These are phyloP conservation scores for Myotis yumanensis DNA, from an alignment of 2,113 vertebrate species.

Conservation along the genomic window DNA sequence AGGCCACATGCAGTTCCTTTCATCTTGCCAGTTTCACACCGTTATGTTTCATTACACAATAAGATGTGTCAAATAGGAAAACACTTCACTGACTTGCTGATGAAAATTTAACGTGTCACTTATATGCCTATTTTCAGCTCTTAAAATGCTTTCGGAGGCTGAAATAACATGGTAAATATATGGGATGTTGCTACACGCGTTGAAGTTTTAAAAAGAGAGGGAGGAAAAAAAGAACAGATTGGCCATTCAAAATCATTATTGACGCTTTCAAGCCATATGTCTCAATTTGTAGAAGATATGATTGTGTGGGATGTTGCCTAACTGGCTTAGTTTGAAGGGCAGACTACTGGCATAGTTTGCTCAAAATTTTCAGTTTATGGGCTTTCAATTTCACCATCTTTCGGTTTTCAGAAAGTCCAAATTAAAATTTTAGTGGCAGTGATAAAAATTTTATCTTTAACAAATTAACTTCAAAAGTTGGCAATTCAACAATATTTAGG, in stretches of 20 bases:
- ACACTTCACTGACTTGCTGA: slow-evolving; percentile 42
- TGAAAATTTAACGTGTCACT: slow-evolving; percentile 69
- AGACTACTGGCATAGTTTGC: neutral
- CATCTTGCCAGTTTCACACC: slow-evolving; percentile 39
- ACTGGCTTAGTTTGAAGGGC: neutral
- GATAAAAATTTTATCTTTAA: neutral
- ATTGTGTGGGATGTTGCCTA: neutral
- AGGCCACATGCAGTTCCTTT: neutral
- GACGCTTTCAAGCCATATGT: neutral
- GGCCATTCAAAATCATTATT: neutral
- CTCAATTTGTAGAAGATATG: neutral
- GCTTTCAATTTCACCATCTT: neutral
- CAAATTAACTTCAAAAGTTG: neutral
- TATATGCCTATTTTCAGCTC: slow-evolving; percentile 55
- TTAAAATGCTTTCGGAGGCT: slow-evolving; percentile 42
- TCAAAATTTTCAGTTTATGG: neutral
- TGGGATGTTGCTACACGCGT: neutral
- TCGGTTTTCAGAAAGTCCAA: neutral
- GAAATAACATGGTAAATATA: slow-evolving; percentile 60
- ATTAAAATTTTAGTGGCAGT: neutral
- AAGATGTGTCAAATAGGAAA: slow-evolving; percentile 58
- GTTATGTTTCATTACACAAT: slow-evolving; percentile 66
- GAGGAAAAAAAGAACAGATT: neutral
- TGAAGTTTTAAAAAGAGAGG: slow-evolving; percentile 3
- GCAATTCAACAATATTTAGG: neutral